phyloP scores from a whole-genome alignment of 1,140 invertebrate species.

The Tetraneura akinire region DNA sequence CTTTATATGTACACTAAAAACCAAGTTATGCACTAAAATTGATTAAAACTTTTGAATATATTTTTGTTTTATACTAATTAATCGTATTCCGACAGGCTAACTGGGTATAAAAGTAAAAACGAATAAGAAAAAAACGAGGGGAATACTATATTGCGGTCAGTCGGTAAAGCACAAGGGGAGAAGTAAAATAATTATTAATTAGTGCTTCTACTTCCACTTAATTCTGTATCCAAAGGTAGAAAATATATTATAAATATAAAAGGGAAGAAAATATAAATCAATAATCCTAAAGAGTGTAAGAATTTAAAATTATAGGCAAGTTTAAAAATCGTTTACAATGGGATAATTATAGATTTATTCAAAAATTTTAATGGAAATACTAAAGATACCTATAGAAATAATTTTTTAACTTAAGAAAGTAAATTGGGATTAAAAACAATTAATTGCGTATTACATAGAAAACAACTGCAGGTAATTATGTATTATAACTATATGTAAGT shows the following conservation, averaged over 20 bases:
- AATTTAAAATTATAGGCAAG: background rate
- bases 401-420: too few species aligned
- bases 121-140: background rate
- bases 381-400: too few species aligned
- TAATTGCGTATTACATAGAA: too few species aligned
- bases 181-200: constrained; percentile 48
- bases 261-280: constrained; percentile 26
- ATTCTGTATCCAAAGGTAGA: background rate
- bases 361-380: too few species aligned
- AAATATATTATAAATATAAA: background rate
- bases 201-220: background rate
- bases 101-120: background rate
- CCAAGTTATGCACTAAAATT: constrained; percentile 45
- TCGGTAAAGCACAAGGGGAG: background rate
- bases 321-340: constrained; percentile 4
- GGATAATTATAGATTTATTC: too few species aligned
- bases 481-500: too few species aligned
- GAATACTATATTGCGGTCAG: constrained; percentile 21
- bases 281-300: constrained; percentile 1
- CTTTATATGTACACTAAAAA: constrained; percentile 40
- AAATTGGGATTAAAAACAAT: too few species aligned
- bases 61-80: constrained; percentile 50
- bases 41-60: constrained; percentile 48
- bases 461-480: too few species aligned
- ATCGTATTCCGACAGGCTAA: constrained; percentile 40